These are phyloP conservation scores for Ia io DNA, from an alignment of 2,113 vertebrate species.

Conservation along the genomic window DNA sequence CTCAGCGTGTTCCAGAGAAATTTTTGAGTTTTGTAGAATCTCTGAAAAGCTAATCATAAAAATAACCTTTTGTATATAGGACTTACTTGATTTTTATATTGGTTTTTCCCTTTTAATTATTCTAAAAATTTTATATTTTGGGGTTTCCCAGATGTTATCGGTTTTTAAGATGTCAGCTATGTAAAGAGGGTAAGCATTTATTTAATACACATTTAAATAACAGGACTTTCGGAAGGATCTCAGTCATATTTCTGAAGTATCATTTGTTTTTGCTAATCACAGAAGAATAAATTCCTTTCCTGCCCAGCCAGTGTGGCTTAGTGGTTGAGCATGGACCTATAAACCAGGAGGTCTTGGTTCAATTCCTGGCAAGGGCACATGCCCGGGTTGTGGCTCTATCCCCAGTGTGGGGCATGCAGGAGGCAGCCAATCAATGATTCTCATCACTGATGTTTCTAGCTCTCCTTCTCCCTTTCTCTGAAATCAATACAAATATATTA, in stretches of 20 bases:
- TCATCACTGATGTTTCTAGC: too few species aligned
- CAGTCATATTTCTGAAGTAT: neutral
- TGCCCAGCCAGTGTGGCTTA: too few species aligned
- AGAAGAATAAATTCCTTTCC: neutral
- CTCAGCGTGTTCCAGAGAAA: neutral
- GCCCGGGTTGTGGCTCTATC: too few species aligned
- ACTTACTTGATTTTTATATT: neutral
- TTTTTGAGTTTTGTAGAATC: slow-evolving; percentile 17
- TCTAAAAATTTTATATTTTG: neutral
- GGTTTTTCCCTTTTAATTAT: slow-evolving; percentile 20
- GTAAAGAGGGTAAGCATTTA: neutral
- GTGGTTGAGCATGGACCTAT: too few species aligned
- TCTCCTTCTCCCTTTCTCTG: too few species aligned
- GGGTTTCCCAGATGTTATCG: neutral
- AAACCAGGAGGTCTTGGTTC: too few species aligned
- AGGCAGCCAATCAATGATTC: too few species aligned
- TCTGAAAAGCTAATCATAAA: slow-evolving; percentile 30
- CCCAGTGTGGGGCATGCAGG: too few species aligned
- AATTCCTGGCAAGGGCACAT: too few species aligned
- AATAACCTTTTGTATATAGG: neutral
- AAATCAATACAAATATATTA: too few species aligned
- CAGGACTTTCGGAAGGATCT: neutral
- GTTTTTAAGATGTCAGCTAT: neutral
- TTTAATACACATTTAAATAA: neutral
- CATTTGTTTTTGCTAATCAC: neutral